These are phyloP conservation scores for Rhingia rostrata DNA, from an alignment of 2,888 invertebrate genomes.

Conservation along the genomic window DNA sequence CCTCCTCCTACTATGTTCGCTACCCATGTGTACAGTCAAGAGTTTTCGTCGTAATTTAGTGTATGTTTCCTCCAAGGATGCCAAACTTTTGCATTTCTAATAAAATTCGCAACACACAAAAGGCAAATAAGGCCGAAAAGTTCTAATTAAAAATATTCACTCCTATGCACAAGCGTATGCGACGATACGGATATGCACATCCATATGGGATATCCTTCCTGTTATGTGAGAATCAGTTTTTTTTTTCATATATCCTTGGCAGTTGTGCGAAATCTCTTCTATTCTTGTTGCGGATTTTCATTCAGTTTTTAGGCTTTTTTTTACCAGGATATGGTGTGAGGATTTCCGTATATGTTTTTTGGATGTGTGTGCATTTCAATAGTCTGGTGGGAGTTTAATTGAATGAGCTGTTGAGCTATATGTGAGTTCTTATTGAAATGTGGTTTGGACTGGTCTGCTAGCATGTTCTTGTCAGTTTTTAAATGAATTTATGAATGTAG, in stretches of 20 bases:
- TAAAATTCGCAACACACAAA: constrained; percentile 65
- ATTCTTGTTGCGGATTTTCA: constrained; percentile 53
- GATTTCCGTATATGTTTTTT: constrained; percentile 6
- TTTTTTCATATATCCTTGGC: constrained; percentile 46
- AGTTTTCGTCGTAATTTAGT: constrained; percentile 57
- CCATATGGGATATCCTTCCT: constrained; percentile 62
- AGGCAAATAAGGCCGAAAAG: constrained; percentile 57
- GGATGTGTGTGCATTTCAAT: constrained; percentile 43
- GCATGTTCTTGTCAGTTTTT: no score
- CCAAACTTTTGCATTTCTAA: constrained; percentile 64
- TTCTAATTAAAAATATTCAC: constrained; percentile 74
- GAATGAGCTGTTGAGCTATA: constrained; percentile 67
- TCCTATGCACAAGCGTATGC: constrained; percentile 54
- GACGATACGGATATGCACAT: constrained; percentile 50
- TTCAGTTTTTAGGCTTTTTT: constrained; percentile 44
- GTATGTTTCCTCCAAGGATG: constrained; percentile 61
- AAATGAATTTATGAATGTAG: no score
- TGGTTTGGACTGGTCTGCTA: no score
- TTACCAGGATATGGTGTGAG: not conserved
- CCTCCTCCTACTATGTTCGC: not conserved
- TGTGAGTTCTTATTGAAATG: constrained; percentile 51
- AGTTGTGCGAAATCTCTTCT: constrained; percentile 46
- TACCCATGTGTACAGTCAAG: constrained; percentile 12
- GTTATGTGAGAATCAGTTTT: not conserved
- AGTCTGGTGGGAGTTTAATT: constrained; percentile 70